Conservation (phyloP, 2,888 invertebrate genomes). For the Heliconius charithonia region DNA sequence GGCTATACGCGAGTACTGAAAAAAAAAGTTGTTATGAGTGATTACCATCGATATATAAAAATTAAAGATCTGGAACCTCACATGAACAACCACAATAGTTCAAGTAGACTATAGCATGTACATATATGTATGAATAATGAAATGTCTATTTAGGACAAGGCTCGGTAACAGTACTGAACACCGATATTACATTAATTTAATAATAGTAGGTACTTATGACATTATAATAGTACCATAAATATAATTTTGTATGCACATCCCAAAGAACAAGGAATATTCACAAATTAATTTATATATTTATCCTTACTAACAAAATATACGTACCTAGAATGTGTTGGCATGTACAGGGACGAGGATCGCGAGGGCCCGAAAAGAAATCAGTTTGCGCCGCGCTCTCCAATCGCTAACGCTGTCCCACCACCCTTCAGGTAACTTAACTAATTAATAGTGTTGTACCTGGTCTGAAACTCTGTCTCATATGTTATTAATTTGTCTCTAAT, state of each 20-base stretch:
- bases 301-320: conserved; percentile 20
- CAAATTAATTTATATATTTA: background rate
- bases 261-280: conserved; percentile 14
- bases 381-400: conserved; percentile 74
- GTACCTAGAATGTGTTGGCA: conserved; percentile 13
- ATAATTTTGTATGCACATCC: background rate
- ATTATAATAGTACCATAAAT: background rate
- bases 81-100: no score
- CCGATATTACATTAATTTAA: background rate
- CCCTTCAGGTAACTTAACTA: conserved; percentile 77
- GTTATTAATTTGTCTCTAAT: conserved; percentile 1
- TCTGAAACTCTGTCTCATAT: background rate
- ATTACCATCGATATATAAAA: no score
- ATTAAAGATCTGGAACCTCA: no score
- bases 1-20: no score
- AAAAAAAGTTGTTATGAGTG: no score
- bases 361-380: conserved; percentile 66
- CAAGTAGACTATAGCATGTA: no score
- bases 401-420: conserved; percentile 64
- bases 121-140: background rate
- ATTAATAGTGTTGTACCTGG: background rate
- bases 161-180: background rate
- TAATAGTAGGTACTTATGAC: background rate
- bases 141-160: background rate
- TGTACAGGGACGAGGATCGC: conserved; percentile 75